Evolutionary conservation across 1,140 invertebrate species (phyloP), one percentile per base, ranked within the genome.

Genomic region (Conopomorpha cramerella): DNA sequence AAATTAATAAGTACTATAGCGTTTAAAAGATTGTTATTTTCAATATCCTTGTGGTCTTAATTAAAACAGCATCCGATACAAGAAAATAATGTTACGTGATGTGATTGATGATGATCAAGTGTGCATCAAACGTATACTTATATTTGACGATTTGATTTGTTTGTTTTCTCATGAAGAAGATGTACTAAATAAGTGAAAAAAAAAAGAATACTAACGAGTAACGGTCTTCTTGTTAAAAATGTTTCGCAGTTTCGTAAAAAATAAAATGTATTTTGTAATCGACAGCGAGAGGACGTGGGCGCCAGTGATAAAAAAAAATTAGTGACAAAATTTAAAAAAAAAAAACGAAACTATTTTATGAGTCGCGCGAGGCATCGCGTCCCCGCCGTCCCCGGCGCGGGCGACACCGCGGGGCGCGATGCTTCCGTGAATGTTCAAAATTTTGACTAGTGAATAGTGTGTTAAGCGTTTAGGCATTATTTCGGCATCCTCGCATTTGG

Each of bases 401-500:
- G n/a, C n/a, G n/a, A n/a, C n/a, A n/a, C n/a, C n/a, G n/a, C n/a
- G n/a, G n/a, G n/a, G 16, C 29, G 37, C 32, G 35, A 41, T 45
- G 37, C 27, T 34, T 31, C 25, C 33, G 31, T 44, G 30, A 38
- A 50, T 50, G 56, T 40, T 54, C 44, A 57, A 59, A 55, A n/a
- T n/a, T 58, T 64, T 59, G 58, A 62, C 55, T 73, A 70, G 65
- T 60, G n/a, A n/a, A n/a, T n/a, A n/a, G n/a, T 8, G 12, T 13
- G 15, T 16, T 16, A 32, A 32, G 30, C 8, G 50, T 70, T 72
- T 74, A 72, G 66, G 63, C 61, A 52, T 63, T 52, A 49, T 71
- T 74, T 74, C 67, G 70, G 70, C 57, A 66, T 70, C 70, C 70
- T 74, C 70, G 70, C 70, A 74, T 74, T 74, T 71, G 57, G 70